These are phyloP conservation scores for Eublepharis macularius DNA, from an alignment of 2,113 vertebrate species.

Conservation along the genomic window DNA sequence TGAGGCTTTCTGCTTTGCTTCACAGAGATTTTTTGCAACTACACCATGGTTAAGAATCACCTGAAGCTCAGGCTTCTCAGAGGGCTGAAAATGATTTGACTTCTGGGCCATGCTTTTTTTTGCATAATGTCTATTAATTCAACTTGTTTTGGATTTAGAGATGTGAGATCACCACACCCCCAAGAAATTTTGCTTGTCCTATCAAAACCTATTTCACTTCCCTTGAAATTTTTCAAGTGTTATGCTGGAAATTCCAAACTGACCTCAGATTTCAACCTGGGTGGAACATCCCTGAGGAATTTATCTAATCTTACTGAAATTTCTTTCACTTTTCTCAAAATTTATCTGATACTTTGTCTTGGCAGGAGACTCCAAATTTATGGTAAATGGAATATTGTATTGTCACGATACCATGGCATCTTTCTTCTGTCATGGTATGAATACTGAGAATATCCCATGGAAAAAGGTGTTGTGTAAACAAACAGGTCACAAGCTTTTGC, in stretches of 20 bases:
- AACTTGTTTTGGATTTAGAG: not conserved
- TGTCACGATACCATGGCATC: not conserved
- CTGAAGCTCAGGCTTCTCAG: not conserved
- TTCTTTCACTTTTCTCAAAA: not conserved
- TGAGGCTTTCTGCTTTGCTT: not conserved
- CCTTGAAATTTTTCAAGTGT: not conserved
- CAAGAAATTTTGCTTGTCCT: not conserved
- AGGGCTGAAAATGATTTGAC: not conserved
- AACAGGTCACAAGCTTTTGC: too few species aligned
- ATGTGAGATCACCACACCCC: not conserved
- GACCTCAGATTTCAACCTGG: not conserved
- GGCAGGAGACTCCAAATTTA: not conserved
- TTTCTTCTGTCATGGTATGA: not conserved
- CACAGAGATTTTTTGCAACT: not conserved
- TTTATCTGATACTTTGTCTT: not conserved
- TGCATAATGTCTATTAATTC: not conserved
- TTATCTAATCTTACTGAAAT: not conserved
- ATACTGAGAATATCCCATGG: not conserved
- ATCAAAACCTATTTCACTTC: not conserved
- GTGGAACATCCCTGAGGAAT: not conserved
- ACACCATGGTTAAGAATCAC: not conserved
- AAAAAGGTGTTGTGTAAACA: not conserved
- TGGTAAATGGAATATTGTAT: not conserved
- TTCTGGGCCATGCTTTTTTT: not conserved
- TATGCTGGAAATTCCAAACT: not conserved